Evolutionary conservation across 2,888 invertebrate genomes (phyloP), one percentile per base, ranked within the genome.

Genomic region (Andrena fulva): DNA sequence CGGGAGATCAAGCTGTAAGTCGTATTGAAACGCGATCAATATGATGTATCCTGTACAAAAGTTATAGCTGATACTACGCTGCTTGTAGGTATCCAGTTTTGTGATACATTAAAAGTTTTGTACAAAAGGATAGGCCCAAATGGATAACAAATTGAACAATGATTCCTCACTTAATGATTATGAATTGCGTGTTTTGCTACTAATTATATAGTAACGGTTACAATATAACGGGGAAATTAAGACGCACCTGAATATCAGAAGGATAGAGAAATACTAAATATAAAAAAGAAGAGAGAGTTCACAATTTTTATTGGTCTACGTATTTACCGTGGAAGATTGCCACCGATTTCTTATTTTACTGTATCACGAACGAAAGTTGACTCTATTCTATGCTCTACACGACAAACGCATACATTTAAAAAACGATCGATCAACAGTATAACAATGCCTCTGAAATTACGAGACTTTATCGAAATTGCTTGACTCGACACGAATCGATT

Each of bases 81-180:
- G 62, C 66, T 78, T 35, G 70, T 71, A 78, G 64, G 20, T 69
- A 85, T 77, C 62, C 60, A 63, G 74, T 71, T 78, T 77, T 83
- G 77, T 79, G 74, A 85, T 80, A 77, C 48, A 73, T 62, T 67
- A 12, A 75, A 68, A 69, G n/a, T 76, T 85, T 83, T 85, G 66
- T 78, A 85, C 74, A 56, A 42, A 69, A 72, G 12, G 29, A 60
- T 62, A 70, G 24, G 52, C 16, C 54, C 27, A 31, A 85, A 35
- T 1, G 24, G 29, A 24, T 48, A 48, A 48, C 16, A 35, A 64
- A 64, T 8, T 20, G n/a, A 54, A 64, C 56, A 6, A 62, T 8
- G 7, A 31, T 80, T 75, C 16, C 20, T 64, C 29, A 33, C 24
- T 66, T 56, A 60, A 12, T 42, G 35, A 42, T 74, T 24, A 42